These are phyloP conservation scores for Ypsolopha scabrella DNA, from an alignment of 2,888 invertebrate species.

Conservation along the genomic window DNA sequence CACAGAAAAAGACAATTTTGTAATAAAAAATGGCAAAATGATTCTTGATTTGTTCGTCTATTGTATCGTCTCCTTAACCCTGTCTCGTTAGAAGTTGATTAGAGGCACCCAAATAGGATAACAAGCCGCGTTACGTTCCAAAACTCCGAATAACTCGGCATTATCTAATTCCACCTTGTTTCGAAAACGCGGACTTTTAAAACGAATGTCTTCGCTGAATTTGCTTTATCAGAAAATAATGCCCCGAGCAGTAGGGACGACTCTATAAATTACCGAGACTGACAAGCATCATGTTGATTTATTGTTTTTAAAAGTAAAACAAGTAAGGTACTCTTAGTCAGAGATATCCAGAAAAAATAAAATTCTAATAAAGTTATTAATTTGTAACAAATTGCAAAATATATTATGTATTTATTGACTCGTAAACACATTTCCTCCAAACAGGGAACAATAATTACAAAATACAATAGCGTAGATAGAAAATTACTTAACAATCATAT, in stretches of 20 bases:
- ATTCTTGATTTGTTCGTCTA: not conserved
- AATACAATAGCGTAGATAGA: too few relatives aligned
- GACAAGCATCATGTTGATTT: conserved; percentile 10
- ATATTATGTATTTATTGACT: too few relatives aligned
- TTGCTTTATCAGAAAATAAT: conserved; percentile 13
- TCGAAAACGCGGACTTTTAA: conserved; percentile 24
- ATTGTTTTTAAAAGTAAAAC: conserved; percentile 2
- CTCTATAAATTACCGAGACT: not conserved
- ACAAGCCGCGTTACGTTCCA: conserved; percentile 16
- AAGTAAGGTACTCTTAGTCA: not conserved
- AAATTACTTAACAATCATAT: too few relatives aligned
- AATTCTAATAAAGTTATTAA: too few relatives aligned
- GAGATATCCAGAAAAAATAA: not conserved
- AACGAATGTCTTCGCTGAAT: conserved; percentile 17
- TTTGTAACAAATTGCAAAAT: too few relatives aligned
- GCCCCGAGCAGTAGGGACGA: conserved; percentile 4
- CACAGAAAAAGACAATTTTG: too few relatives aligned
- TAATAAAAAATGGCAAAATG: too few relatives aligned
- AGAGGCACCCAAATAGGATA: conserved; percentile 39
- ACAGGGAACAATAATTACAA: too few relatives aligned
- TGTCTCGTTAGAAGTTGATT: conserved; percentile 49
- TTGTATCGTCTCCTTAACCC: conserved; percentile 16
- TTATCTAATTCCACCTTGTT: conserved; percentile 17
- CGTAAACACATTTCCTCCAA: too few relatives aligned
- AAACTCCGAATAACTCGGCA: conserved; percentile 25